Evolutionary conservation across 2,797 vertebrate species (phyloP), one percentile per base, ranked within the genome.

Genomic region (Pangasius krempfi): DNA sequence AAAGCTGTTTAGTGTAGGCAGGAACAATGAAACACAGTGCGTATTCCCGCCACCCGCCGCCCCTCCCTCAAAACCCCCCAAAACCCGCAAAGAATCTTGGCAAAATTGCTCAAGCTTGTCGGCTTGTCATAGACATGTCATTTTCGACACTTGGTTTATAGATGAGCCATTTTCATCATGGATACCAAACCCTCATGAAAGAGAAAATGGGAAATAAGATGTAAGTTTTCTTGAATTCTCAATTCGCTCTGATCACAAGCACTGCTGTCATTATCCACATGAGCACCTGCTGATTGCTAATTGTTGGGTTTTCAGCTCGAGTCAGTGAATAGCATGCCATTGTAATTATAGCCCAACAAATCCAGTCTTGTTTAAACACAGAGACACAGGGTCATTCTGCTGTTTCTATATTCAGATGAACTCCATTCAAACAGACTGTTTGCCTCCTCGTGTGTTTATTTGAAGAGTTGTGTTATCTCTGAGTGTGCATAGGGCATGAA

Each of bases 231-330:
- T 8, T n/a, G 30, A 60, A 47, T 83, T 47, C 58, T 47, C 58
- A 44, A 25, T 33, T 60, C 12, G 22, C 22, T 18, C 52, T 56
- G 52, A 80, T 40, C 54, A 27, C 30, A 37, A n/a, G 80, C 58
- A n/a, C 58, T 4, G 1, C 88, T 92, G 90, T 90, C 90, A 87
- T 92, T 91, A 90, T 78, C 76, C 10, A 86, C 92, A 90, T 62
- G 80, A 90, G 91, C 90, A 80, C 70, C 89, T 92, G 91, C 89
- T 94, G 94, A 94, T 95, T 93, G 94, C 92, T 94, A 95, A 96
- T 96, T 95, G 92, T 92, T 89, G 92, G 93, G 92, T 91, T 93
- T 93, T 93, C 92, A 92, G 91, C 90, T 90, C 84, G 83, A 88
- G 89, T 93, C 92, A 91, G 81, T 90, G 90, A 92, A 92, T 91